These are phyloP conservation scores for Crossoptilon crossoptilon DNA, from an alignment of 2,797 vertebrate species.

Conservation along the genomic window DNA sequence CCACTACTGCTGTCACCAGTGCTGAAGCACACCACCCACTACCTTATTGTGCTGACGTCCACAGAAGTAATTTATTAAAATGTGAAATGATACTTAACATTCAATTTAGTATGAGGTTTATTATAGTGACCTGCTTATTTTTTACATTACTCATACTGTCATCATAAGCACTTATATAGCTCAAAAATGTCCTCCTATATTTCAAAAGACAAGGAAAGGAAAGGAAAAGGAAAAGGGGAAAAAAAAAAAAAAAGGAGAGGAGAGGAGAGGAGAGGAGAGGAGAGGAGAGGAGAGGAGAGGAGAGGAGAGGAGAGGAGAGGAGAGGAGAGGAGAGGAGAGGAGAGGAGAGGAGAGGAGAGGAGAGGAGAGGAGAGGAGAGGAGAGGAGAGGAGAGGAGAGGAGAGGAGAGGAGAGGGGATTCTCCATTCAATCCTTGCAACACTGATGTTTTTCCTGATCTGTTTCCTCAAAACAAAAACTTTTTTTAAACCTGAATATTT, in stretches of 20 bases:
- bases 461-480: not conserved
- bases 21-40: too few relatives aligned
- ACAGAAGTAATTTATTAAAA: too few relatives aligned
- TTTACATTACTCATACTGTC: not conserved
- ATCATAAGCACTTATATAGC: not conserved
- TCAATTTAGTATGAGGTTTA: not conserved
- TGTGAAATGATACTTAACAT: not conserved
- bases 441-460: not conserved
- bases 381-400: too few relatives aligned
- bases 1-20: too few relatives aligned
- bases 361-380: too few relatives aligned
- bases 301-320: too few relatives aligned
- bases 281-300: too few relatives aligned
- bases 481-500: not conserved
- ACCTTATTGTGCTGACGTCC: too few relatives aligned
- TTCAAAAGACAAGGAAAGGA: not conserved
- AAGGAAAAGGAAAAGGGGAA: not conserved
- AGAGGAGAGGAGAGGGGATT: too few relatives aligned
- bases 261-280: too few relatives aligned
- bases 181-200: not conserved
- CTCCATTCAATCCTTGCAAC: not conserved
- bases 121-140: not conserved
- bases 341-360: too few relatives aligned
- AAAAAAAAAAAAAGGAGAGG: not conserved
- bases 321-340: too few relatives aligned